Conservation (phyloP, 1,140 invertebrate species). For the Atta texana region DNA sequence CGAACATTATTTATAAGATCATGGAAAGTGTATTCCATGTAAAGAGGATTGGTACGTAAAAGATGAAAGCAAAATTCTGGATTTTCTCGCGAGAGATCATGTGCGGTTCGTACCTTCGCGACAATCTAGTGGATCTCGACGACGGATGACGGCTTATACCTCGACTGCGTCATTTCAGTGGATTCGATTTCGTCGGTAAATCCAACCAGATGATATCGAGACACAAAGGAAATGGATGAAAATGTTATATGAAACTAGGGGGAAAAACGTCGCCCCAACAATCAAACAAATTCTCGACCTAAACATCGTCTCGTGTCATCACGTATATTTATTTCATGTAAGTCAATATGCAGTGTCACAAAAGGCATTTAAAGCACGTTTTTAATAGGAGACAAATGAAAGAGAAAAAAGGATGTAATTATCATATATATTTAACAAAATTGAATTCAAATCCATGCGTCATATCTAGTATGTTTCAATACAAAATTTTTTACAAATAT, state of each 20-base stretch:
- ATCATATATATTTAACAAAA: neutral
- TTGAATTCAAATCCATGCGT: neutral
- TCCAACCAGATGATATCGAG: constrained; percentile 48
- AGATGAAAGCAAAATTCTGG: neutral
- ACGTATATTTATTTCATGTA: constrained; percentile 7
- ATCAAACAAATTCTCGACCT: constrained; percentile 37
- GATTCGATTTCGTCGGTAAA: constrained; percentile 43
- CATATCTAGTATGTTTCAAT: neutral
- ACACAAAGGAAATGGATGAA: constrained; percentile 41
- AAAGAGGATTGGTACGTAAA: neutral
- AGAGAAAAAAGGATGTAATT: neutral
- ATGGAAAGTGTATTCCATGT: neutral
- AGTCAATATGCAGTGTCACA: neutral
- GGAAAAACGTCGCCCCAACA: neutral
- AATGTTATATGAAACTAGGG: constrained; percentile 26
- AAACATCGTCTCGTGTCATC: neutral
- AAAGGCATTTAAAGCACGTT: constrained; percentile 3
- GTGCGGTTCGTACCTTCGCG: constrained; percentile 20
- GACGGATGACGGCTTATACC: constrained; percentile 19
- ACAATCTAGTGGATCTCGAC: constrained; percentile 42
- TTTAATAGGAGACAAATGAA: neutral
- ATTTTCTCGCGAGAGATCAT: constrained; percentile 23
- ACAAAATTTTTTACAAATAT: neutral
- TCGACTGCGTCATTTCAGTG: constrained; percentile 40
- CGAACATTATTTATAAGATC: constrained; percentile 11